Conservation (phyloP, 1,140 invertebrate genomes). For the Heliconius himera region DNA sequence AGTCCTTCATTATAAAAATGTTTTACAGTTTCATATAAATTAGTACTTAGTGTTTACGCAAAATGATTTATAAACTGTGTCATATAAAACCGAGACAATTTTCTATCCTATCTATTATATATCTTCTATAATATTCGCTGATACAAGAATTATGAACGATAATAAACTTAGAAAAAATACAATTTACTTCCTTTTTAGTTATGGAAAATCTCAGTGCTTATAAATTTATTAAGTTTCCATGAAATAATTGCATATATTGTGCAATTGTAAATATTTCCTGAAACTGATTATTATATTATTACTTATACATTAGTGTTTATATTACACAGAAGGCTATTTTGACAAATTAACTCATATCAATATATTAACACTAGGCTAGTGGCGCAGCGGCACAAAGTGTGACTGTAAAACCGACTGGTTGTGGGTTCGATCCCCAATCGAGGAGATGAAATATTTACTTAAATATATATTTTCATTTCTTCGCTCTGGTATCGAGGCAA, state of each 20-base stretch:
- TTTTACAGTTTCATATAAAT: neutral
- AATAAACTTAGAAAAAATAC: neutral
- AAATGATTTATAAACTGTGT: no score
- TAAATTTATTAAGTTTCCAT: constrained; percentile 13
- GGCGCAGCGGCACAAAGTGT: no score
- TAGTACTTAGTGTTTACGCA: neutral
- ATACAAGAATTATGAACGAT: no score
- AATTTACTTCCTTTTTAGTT: neutral
- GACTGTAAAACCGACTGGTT: no score
- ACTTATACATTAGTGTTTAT: neutral
- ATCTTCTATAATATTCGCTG: no score
- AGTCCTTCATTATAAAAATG: constrained; percentile 6
- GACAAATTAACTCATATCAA: neutral
- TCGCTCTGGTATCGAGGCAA: no score
- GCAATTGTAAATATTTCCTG: constrained; percentile 24
- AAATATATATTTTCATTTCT: no score
- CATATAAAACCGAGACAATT: neutral
- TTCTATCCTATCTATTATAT: no score
- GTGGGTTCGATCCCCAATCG: no score
- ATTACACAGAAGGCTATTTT: neutral
- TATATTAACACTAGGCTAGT: no score
- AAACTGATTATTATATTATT: constrained; percentile 16
- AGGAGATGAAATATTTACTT: no score
- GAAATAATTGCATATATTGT: constrained; percentile 1
- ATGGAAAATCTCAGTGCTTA: neutral